Percentiles rank a stretch among this genome's conserved stretches.
Conservation (phyloP, 2,113 vertebrate species). For the Pseudopodoces humilis region DNA sequence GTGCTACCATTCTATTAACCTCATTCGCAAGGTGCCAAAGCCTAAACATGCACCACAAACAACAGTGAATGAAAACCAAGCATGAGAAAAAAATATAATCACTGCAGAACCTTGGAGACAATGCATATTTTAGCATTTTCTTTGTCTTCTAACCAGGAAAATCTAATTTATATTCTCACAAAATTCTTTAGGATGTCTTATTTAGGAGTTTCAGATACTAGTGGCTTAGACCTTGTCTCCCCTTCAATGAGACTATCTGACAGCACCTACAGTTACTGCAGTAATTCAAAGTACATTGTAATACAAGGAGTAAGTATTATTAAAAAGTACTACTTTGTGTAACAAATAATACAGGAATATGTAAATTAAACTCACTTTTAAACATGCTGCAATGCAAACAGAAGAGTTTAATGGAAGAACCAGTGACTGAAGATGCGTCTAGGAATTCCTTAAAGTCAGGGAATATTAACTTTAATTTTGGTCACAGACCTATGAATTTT, state of each 20-base stretch:
- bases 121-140: background rate
- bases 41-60: background rate
- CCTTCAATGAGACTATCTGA: background rate
- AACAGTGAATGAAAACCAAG: background rate
- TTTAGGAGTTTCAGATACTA: background rate
- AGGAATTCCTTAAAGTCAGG: background rate
- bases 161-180: background rate
- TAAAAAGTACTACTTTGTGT: background rate
- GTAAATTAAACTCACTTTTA: background rate
- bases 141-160: background rate
- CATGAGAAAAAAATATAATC: background rate
- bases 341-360: background rate
- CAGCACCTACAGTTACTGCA: background rate
- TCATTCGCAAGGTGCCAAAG: background rate
- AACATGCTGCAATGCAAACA: background rate
- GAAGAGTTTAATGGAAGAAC: background rate
- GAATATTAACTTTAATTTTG: background rate
- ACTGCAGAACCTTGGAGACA: background rate
- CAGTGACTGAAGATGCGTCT: background rate
- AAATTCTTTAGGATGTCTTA: background rate
- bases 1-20: background rate
- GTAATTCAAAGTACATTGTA: background rate
- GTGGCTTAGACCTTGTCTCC: background rate
- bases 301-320: background rate
- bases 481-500: background rate